Base-by-base conservation (phyloP, 2,888 invertebrate species). In the Euplagia quadripunctaria region DNA sequence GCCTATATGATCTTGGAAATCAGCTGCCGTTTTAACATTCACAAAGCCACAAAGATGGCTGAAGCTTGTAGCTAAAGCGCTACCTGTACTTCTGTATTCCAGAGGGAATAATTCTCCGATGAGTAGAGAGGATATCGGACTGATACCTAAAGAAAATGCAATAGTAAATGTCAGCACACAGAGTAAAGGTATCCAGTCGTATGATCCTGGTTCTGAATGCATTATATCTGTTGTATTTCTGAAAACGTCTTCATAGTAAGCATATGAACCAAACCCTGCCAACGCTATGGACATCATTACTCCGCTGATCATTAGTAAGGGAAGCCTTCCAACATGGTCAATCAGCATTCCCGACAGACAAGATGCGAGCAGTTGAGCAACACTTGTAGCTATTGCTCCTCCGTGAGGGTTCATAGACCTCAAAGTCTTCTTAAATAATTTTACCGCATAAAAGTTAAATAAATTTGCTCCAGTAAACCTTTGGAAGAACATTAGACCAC, bases 401-500 rank as follows among this genome's bases (percentile, higher is more conserved):
- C 97, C 97, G 84, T 98, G 98, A 4, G 98, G 98, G 88, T 98
- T 97, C 93, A 98, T 97, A 65, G 97, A 97, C 73, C 97, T 97
- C 77, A 98, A 97, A 0, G 98, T 98, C 91, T 97, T 97, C 84
- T 97, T 97, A 90, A 99, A 98, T 89, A 99, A 98, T 77, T 97
- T 97, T 6, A 98, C 98, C 42, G 98, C 98, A 91, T 98, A 98
- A 88, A 98, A 98, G 90, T 97, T 98, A 87, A 98, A 98, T 12
- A 98, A 97, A 85, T 98, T 98, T 0, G 98, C 98, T 63, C 98
- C 98, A 77, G 97, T 97, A 86, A 97, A 97, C 74, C 98, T 97
- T 88, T 98, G 98, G 90, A 99, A 98, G 91, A 98, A 97, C 98
- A 98, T 98, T 73, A 99, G 94, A 1, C 98, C 97, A 87, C 98